Percentiles rank a stretch among this genome's conserved stretches.
Evolutionary conservation across 2,113 vertebrate species (phyloP).

Genomic region (Callorhinus ursinus): DNA sequence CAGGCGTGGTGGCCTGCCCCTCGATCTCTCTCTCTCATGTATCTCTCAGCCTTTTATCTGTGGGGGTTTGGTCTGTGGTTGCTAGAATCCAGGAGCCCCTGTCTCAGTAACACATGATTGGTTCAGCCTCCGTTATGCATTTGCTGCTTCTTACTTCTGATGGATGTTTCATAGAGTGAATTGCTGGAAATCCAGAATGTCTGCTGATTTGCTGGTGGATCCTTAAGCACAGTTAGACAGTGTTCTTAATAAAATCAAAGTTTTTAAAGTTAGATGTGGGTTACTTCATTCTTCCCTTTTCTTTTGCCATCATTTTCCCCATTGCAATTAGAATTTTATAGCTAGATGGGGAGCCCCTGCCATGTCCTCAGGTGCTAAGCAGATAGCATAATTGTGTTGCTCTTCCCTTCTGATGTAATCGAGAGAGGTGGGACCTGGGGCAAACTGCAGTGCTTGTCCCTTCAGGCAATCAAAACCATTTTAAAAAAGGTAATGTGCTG

Average conservation of each 20-base stretch:
- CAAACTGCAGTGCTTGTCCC: background rate
- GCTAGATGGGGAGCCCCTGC: background rate
- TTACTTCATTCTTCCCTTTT: background rate
- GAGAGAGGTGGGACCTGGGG: background rate
- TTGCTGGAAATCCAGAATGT: slow-evolving; percentile 60
- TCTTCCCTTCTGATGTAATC: background rate
- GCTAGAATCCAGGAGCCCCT: background rate
- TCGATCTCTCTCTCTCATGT: background rate
- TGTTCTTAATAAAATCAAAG: background rate
- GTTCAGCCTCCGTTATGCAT: background rate
- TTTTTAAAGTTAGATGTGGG: background rate
- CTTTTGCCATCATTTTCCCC: background rate
- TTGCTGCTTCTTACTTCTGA: background rate
- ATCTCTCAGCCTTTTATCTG: background rate
- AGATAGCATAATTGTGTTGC: background rate
- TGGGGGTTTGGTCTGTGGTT: background rate
- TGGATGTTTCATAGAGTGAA: slow-evolving; percentile 42
- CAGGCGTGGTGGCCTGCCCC: background rate
- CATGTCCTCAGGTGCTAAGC: background rate
- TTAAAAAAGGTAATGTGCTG: background rate
- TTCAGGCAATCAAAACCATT: background rate
- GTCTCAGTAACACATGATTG: background rate
- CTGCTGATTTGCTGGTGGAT: slow-evolving; percentile 65
- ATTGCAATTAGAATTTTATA: background rate
- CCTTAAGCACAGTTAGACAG: background rate